Conservation (phyloP, 2,113 vertebrate species). For the Psammodynastes pulverulentus region DNA sequence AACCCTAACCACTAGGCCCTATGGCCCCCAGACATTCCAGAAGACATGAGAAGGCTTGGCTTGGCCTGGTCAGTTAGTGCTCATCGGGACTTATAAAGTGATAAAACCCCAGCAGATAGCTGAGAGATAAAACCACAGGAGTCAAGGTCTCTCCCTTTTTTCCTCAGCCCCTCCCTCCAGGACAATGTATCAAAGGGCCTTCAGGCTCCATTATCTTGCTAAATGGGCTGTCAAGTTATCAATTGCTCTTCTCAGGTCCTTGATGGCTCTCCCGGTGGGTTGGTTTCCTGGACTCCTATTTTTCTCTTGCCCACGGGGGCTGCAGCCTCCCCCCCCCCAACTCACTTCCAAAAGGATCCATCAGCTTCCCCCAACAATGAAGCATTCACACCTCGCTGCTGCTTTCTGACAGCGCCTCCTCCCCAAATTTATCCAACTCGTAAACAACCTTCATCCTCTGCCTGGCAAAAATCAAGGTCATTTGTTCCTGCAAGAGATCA, state of each 20-base stretch:
- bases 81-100: constrained; percentile 5
- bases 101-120: constrained; percentile 3
- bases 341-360: constrained; percentile 27
- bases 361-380: constrained; percentile 17
- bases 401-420: neutral
- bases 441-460: constrained; percentile 11
- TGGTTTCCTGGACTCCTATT: constrained; percentile 24
- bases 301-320: neutral
- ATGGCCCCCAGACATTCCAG: neutral
- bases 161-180: neutral
- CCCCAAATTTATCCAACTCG: neutral
- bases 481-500: neutral
- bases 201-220: constrained; percentile 22
- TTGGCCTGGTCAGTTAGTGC: neutral
- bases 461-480: constrained; percentile 15
- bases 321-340: neutral
- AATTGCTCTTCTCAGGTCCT: constrained; percentile 10
- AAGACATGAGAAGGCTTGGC: neutral
- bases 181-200: constrained; percentile 35
- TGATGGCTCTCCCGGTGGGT: constrained; percentile 25
- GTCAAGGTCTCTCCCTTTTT: constrained; percentile 20
- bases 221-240: constrained; percentile 26
- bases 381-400: constrained; percentile 21
- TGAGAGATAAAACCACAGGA: constrained; percentile 22
- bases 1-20: neutral